Base-by-base conservation (phyloP, 2,113 vertebrate species). In the Ophiodon elongatus region DNA sequence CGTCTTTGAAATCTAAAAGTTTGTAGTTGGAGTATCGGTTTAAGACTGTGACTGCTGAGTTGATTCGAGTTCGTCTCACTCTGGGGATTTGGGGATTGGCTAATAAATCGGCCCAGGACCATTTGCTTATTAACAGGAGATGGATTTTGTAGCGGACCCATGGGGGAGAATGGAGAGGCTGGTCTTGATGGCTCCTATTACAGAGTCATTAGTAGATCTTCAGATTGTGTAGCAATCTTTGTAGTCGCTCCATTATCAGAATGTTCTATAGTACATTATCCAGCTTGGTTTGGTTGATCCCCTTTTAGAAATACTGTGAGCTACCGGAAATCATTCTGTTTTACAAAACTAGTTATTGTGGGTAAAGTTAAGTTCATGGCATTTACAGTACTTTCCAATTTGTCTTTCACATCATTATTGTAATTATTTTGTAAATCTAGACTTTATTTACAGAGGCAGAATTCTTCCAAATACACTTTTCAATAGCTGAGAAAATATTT, bases 121-220 rank as follows among this genome's bases (percentile, higher is more conserved):
- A 89, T 87, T 87, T 92, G 52, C 85, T 91, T 89, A 92, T 93
- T 92, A 94, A 85, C 60, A 80, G 59, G 56, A 92, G 82, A 92
- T 90, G 79, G 88, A 89, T 93, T 93, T 93, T 73, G 83, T 68
- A 45, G 52, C 45, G 75, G 73, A 82, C 84, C 83, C 78, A 62
- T 86, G 41, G 79, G 83, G 72, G 43, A 41, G 83, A 89, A 64
- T 69, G 19, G 69, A 88, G 9, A 76, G 67, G 76, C 43, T 50
- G 78, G 70, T 84, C 76, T 85, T 91, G 76, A 91, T 80, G 68
- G 67, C 69, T 91, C 59, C 76, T 78, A 79, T 89, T 93, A 85
- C 76, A 76, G 79, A 87, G 79, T 68, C 83, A 85, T 92, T 91
- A 91, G 80, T 54, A 50, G 77, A 89, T 69, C 56, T 73, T 85